Evolutionary conservation across 2,888 invertebrate species (phyloP).

Genomic region (Toxonevra muliebris): DNA sequence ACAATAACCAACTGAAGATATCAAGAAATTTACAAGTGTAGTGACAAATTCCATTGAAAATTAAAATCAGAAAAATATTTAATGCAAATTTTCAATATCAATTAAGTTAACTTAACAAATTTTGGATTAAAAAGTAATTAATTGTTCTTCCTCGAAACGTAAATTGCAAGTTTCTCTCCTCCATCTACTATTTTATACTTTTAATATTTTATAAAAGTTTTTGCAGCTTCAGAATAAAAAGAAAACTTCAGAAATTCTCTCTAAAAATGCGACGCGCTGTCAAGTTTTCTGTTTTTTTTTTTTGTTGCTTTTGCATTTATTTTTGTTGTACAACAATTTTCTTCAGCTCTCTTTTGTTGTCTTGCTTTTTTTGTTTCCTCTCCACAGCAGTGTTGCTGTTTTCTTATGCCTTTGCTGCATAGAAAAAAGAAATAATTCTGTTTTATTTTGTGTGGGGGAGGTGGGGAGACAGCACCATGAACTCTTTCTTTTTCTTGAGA

Average conservation of each 20-base stretch:
- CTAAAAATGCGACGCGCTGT: conserved; percentile 37
- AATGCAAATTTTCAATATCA: background rate
- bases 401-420: background rate
- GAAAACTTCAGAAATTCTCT: too few species aligned
- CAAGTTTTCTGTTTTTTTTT: conserved; percentile 32
- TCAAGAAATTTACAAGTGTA: background rate
- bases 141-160: background rate
- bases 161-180: background rate
- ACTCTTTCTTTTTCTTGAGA: background rate
- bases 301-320: conserved; percentile 18
- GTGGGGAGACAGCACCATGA: background rate
- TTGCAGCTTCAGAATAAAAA: too few species aligned
- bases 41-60: too few species aligned
- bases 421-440: background rate
- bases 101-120: background rate
- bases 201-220: too few species aligned
- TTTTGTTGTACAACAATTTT: conserved; percentile 42
- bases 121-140: background rate
- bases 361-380: background rate
- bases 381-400: background rate
- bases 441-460: background rate
- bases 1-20: conserved; percentile 25
- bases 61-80: background rate
- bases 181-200: too few species aligned
- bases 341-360: conserved; percentile 10